Evolutionary conservation across 1,140 invertebrate species (phyloP), one percentile per base, ranked within the genome.

Genomic region (Tribolium madens): DNA sequence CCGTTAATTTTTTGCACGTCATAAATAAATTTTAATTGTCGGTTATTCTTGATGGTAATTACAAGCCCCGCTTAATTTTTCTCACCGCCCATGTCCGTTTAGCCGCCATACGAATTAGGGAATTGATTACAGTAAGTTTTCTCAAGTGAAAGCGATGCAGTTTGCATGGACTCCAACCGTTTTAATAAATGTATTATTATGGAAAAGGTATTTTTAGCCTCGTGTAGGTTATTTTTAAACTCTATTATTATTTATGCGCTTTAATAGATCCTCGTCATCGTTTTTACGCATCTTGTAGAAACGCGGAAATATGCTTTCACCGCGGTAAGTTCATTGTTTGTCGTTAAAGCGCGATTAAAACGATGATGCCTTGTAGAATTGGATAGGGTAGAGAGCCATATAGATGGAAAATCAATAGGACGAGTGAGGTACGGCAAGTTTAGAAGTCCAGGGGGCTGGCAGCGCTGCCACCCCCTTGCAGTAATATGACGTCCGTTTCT

Each of bases 361-460:
- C 48, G 71, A 73, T 73, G 48, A 53, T 73, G 48, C 48, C 48
- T 36, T 6, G 48, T 36, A 73, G 70, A 72, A 52, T 53, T 73
- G 48, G 50, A 53, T 52, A 73, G 71, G 68, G 68, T 26, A 71
- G 36, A 73, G 48, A 42, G 71, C 71, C 50, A 73, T 73, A 73
- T 73, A 73, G 71, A 73, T 73, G 48, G 71, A 73, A 73, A 73
- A 73, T 73, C 71, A 73, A 73, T 73, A 73, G 71, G 47, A 73
- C 68, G 47, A 71, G 47, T 71, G 36, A 71, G 47, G 68, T 71
- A 71, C 68, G 68, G 36, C 68, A 71, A 48, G 68, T 71, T 71
- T 71, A 71, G 36, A 48, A 71, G 57, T 64, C 57, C 57, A 64
- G 57, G 57, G 57, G 57, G 57, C n/a, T 33, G 10, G 53, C 53